Base-by-base conservation (phyloP, 2,113 vertebrate species). In the Phrynosoma platyrhinos region DNA sequence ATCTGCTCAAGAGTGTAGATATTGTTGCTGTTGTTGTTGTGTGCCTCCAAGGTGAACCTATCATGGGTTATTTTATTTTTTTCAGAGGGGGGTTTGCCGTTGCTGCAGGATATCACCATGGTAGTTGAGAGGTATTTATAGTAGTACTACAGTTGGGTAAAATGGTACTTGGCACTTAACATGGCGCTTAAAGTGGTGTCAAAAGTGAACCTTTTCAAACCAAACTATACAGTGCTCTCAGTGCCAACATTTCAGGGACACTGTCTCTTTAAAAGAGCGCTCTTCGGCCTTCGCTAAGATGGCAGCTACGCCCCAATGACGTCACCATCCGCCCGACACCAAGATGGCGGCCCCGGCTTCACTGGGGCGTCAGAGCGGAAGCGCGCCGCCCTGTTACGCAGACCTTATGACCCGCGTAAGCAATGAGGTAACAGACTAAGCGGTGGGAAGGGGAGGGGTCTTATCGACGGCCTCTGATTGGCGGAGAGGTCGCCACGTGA, bases 221-320 rank as follows among this genome's bases (percentile, higher is more conserved):
- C n/a, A n/a, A n/a, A n/a, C n/a, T n/a, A n/a, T n/a, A n/a, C n/a
- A n/a, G n/a, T n/a, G n/a, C n/a, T n/a, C n/a, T 64, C 2, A 20
- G 20, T 64, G 20, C 9, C 62, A 64, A 78, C 9, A 36, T 27
- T 42, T 30, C 36, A 21, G 62, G n/a, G 30, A 32, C 68, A 30
- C 77, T 58, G 87, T 52, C 82, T 58, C 68, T 85, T 85, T 85
- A 89, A 85, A 40, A 16, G 9, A n/a, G 30, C 6, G 12, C n/a
- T n/a, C n/a, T n/a, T n/a, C 7, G 20, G 7, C 16, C 27, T 25
- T 47, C 42, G 53, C 47, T n/a, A 88, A 90, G 9, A 90, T 88
- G 89, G 82, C 86, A 4, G 20, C 58, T 32, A 6, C 18, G 71
- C 3, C 21, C 16, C 32, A 23, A 32, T 40, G n/a, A n/a, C 58